phyloP scores from a whole-genome alignment of 2,113 vertebrate genomes.

The Mormyrus iriodes region DNA sequence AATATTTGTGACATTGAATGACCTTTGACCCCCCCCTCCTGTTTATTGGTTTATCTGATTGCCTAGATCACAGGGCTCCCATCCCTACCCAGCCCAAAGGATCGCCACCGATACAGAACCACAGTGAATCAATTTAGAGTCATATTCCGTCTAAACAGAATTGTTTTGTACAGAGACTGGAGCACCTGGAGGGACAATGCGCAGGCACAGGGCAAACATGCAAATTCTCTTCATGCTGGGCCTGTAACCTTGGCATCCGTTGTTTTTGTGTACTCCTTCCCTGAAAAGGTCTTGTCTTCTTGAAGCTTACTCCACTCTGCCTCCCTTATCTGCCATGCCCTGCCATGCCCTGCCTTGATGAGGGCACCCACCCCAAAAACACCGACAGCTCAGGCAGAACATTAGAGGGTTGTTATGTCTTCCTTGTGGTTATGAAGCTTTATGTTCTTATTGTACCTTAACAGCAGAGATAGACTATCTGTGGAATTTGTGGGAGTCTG shows the following conservation, averaged over 20 bases:
- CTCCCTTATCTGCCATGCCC: not conserved
- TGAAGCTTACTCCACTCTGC: not conserved
- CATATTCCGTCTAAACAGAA: not conserved
- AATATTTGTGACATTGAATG: not conserved
- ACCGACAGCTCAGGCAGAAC: not conserved
- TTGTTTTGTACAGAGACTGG: not conserved
- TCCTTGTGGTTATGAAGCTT: constrained; percentile 11
- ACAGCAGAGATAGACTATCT: constrained; percentile 41
- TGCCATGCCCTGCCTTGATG: not conserved
- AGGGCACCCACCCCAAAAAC: not conserved
- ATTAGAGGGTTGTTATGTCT: constrained; percentile 39
- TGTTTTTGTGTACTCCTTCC: not conserved
- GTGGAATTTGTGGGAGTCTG: constrained; percentile 44
- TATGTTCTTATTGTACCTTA: constrained; percentile 19
- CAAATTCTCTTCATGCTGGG: not conserved
- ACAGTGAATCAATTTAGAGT: not conserved
- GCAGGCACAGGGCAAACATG: not conserved
- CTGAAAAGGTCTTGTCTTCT: not conserved
- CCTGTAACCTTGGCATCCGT: not conserved
- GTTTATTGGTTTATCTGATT: not conserved
- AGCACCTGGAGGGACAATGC: not conserved
- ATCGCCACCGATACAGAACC: not conserved
- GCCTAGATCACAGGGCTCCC: not conserved
- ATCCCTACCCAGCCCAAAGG: not conserved
- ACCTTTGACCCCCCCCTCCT: not conserved